Percentiles rank a stretch among this genome's conserved stretches.
phyloP scores from a whole-genome alignment of 2,888 invertebrate genomes.

The Chymomyza amoena region DNA sequence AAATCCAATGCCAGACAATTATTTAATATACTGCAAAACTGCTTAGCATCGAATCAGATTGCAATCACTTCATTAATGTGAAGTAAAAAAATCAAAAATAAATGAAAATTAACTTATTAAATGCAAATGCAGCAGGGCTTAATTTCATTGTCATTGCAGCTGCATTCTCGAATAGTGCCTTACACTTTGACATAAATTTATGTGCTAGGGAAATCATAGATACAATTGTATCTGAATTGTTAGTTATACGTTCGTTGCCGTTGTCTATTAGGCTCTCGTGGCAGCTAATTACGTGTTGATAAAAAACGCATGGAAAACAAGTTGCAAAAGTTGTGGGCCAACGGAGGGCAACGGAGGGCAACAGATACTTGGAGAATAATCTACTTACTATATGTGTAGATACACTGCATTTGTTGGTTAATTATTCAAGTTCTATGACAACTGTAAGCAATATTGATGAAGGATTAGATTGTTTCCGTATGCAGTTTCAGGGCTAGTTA shows the following conservation, averaged over 20 bases:
- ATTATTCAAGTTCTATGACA: neutral
- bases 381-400: neutral
- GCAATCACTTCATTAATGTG: slow-evolving; percentile 14
- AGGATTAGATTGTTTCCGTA: no score
- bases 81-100: neutral
- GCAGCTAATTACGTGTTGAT: slow-evolving; percentile 55
- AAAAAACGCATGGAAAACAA: slow-evolving; percentile 62
- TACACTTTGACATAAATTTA: slow-evolving; percentile 17
- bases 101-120: slow-evolving; percentile 42
- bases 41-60: neutral
- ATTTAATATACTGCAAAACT: neutral
- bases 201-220: slow-evolving; percentile 11
- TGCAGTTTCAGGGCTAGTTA: no score
- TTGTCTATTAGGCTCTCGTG: neutral
- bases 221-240: neutral
- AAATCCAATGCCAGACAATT: neutral
- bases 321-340: slow-evolving; percentile 38
- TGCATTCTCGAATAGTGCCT: neutral
- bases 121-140: slow-evolving; percentile 38
- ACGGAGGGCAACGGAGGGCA: neutral
- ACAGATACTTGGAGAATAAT: neutral
- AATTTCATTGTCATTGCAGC: neutral
- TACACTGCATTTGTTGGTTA: neutral
- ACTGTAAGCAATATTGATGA: no score
- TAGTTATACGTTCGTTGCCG: neutral